Evolutionary conservation across 2,888 invertebrate genomes (phyloP), one percentile per base, ranked within the genome.

Genomic region (Lithophane leautieri): DNA sequence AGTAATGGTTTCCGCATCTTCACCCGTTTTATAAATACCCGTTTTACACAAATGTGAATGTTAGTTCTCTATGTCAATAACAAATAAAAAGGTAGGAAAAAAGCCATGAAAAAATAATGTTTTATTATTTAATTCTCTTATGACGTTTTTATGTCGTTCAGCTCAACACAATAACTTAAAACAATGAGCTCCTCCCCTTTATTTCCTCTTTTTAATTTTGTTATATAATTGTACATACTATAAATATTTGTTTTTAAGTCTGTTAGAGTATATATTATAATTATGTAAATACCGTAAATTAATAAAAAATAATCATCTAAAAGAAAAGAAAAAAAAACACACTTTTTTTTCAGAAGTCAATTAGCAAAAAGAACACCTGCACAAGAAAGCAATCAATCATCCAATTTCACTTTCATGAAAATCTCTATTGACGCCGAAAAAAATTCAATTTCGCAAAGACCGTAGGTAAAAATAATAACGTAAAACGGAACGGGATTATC

Each of bases 401-500:
- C 16, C 14, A 70, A 77, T 62, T 73, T 67, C 11, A 61, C 14
- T 62, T 61, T 68, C n/a, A 58, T 52, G 44, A 56, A 76, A 58
- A 78, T n/a, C 19, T 16, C 54, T 40, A 75, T 76, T 68, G 62
- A 63, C 62, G 70, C 56, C 56, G 66, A 82, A 81, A 86, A 76
- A 86, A 83, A 75, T 74, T 70, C 83, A 76, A 83, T 86, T 86
- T 77, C 70, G 62, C 71, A 77, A 81, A 77, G 47, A 78, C 70
- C 83, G 77, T 81, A 81, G 85, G 85, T 86, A 85, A 82, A 86
- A 85, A 87, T 82, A 86, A 86, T 84, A 81, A 79, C 84, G 81
- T 86, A 86, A 87, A 87, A 87, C 68, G 74, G 79, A 82, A 87
- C 80, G 82, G 76, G 78, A 86, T 87, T 82, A 87, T 84, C 83